Percentiles rank a stretch among this genome's conserved stretches.
Evolutionary conservation across 2,113 vertebrate genomes (phyloP).

Genomic region (Poecilia latipinna): DNA sequence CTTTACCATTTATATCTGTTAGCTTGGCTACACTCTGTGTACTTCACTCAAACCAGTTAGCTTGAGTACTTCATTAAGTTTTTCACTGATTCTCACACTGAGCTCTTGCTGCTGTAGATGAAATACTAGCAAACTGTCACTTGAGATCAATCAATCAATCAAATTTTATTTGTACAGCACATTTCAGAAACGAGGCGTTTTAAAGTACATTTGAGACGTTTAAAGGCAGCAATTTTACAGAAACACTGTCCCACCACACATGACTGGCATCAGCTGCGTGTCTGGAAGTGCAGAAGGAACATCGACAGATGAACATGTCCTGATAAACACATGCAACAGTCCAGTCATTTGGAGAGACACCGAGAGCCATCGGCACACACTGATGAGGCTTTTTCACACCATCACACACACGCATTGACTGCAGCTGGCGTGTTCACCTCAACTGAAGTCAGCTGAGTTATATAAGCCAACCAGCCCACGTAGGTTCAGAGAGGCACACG

Average conservation of each 20-base stretch:
- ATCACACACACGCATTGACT: slow-evolving; percentile 15
- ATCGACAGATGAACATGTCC: slow-evolving; percentile 40
- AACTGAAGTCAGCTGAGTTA: slow-evolving; percentile 70
- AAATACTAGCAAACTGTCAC: background rate
- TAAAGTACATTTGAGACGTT: background rate
- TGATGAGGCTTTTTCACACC: slow-evolving; percentile 20
- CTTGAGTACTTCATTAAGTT: too few species aligned
- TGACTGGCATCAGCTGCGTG: slow-evolving; percentile 53
- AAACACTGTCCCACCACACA: background rate
- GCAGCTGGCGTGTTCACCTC: slow-evolving; percentile 66
- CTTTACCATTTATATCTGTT: too few species aligned
- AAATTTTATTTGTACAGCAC: too few species aligned
- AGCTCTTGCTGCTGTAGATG: background rate
- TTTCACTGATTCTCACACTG: background rate
- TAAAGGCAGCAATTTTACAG: background rate
- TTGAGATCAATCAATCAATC: too few species aligned
- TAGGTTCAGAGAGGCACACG: slow-evolving; percentile 62
- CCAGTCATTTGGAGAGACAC: slow-evolving; percentile 55
- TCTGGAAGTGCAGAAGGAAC: slow-evolving; percentile 33
- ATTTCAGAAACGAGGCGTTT: too few species aligned
- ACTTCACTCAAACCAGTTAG: too few species aligned
- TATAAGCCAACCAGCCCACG: slow-evolving; percentile 74
- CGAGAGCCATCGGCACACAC: slow-evolving; percentile 8
- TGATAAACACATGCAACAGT: slow-evolving; percentile 48
- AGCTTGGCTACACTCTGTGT: too few species aligned